phyloP scores from a whole-genome alignment of 2,888 invertebrate species.

The Nomada flava region DNA sequence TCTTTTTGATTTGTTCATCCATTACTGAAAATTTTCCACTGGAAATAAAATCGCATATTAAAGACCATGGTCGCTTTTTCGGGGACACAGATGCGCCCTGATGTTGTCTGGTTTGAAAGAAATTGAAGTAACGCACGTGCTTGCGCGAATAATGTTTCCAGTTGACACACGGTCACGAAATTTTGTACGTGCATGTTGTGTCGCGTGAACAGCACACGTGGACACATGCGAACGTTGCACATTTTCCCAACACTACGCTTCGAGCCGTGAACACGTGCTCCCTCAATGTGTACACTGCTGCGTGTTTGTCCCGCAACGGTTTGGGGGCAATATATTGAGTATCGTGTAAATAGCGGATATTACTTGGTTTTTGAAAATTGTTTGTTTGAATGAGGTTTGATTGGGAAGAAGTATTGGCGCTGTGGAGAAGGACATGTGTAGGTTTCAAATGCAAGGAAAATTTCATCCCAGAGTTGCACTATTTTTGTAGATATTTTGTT shows the following conservation, averaged over 20 bases:
- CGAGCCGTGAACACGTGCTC: too few species aligned
- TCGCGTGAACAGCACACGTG: conserved; percentile 28
- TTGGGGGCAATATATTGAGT: background rate
- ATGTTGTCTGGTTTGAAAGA: too few species aligned
- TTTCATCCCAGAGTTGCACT: too few species aligned
- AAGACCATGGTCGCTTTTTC: too few species aligned
- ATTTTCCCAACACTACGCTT: background rate
- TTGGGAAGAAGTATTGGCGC: background rate
- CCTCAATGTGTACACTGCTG: conserved; percentile 3
- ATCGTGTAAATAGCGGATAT: background rate
- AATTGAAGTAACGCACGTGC: too few species aligned
- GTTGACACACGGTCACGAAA: conserved; percentile 1
- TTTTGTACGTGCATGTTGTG: background rate
- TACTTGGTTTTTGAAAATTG: background rate
- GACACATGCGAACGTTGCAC: conserved; percentile 13
- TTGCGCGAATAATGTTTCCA: background rate
- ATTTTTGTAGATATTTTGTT: too few species aligned
- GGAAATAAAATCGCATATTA: too few species aligned
- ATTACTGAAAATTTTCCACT: too few species aligned
- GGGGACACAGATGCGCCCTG: too few species aligned
- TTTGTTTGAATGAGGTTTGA: background rate
- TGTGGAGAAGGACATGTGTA: background rate
- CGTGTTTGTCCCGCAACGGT: conserved; percentile 11
- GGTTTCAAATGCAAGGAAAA: too few species aligned
- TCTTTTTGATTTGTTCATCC: too few species aligned